Evolutionary conservation across 2,888 invertebrate species (phyloP), one percentile per base, ranked within the genome.

Genomic region (Archaeoteleia sp.): DNA sequence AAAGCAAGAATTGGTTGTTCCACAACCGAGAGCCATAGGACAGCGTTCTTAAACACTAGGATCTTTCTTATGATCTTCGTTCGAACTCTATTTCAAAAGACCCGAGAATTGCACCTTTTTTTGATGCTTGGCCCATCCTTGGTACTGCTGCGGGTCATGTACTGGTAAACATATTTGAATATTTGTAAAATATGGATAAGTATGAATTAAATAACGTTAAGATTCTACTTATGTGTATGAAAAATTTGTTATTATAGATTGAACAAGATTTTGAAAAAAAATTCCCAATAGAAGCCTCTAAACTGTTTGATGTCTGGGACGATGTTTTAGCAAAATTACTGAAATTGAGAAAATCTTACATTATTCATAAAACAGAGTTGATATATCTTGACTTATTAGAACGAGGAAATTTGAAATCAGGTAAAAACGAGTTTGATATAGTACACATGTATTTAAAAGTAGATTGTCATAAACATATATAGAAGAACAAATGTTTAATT

Each of bases 261-360:
- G 32, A 32, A 32, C 4, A 32, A 9, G 32, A 32, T 12, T 32
- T 32, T 12, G 12, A 8, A n/a, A 17, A 13, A 12, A 46, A 32
- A 14, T 46, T 32, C 15, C 4, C 10, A 12, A 23, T n/a, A n/a
- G 20, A 32, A 2, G 8, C 20, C 1, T 2, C 15, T 3, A 32
- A 46, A 30, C 30, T 46, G 15, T 32, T 34, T 34, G 34, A 46
- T 1, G n/a, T 10, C 12, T 46, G 46, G 46, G 23, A 46, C 32
- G 2, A 4, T 3, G 12, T 46, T n/a, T 13, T 17, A 9, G 2
- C 9, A 10, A 46, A 17, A n/a, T 23, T 45, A 15, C 6, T 17
- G 9, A 1, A 14, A 1, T 6, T 29, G 7, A 2, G 23, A 29
- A 27, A 45, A n/a, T 14, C n/a, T 13, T 2, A 2, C 2, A 5